Evolutionary conservation across 1,140 invertebrate genomes (phyloP).

Genomic region (Drosophila dunni): DNA sequence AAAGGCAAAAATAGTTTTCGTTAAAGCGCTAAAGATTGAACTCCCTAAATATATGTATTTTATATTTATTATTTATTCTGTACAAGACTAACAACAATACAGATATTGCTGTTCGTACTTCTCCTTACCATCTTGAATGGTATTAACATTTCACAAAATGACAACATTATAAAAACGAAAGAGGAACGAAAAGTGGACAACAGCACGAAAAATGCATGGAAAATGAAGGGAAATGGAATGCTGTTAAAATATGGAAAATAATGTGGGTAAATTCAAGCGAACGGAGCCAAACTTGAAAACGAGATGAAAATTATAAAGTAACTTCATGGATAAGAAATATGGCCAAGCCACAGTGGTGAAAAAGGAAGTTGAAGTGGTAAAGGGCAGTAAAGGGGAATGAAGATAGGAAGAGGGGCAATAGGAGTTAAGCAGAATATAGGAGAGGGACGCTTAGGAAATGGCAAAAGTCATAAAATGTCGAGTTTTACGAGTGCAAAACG

Average conservation of each 20-base stretch:
- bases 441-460: constrained; percentile 65
- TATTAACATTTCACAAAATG: no score
- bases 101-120: no score
- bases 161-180: no score
- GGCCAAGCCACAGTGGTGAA: not conserved
- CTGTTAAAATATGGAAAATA: constrained; percentile 66
- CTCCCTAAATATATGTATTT: no score
- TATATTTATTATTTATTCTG: no score
- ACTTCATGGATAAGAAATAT: constrained; percentile 78
- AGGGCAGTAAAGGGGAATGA: no score
- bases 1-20: no score
- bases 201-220: constrained; percentile 23
- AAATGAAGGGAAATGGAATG: constrained; percentile 12
- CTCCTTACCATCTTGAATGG: no score
- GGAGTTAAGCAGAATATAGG: constrained; percentile 17
- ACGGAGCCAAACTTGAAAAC: constrained; percentile 64
- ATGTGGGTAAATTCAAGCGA: constrained; percentile 47
- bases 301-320: constrained; percentile 82
- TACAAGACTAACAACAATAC: no score
- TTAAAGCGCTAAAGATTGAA: no score
- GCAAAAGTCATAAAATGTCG: constrained; percentile 82
- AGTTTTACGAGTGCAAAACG: constrained; percentile 82
- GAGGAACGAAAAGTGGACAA: constrained; percentile 37
- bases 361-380: not conserved
- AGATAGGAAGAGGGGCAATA: not conserved